phyloP scores from a whole-genome alignment of 1,140 invertebrate species.

The Heliconius eleuchia region DNA sequence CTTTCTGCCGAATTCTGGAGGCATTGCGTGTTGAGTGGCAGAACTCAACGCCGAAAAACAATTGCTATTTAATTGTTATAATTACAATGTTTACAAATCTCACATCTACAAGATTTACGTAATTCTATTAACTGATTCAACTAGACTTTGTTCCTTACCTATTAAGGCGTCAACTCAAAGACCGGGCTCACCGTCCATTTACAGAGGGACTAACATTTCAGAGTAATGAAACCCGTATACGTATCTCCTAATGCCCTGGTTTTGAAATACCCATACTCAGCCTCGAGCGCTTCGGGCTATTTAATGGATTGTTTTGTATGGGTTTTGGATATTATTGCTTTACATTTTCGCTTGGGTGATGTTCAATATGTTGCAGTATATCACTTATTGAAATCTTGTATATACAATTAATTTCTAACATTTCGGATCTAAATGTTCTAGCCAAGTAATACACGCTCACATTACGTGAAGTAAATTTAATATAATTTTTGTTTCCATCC shows the following conservation, averaged over 20 bases:
- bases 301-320: neutral
- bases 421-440: no score
- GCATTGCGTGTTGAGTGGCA: no score
- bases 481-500: no score
- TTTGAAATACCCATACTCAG: neutral
- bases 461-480: no score
- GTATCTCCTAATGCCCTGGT: neutral
- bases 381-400: no score
- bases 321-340: neutral
- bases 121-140: constrained; percentile 22
- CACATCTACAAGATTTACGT: no score
- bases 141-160: constrained; percentile 28
- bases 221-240: constrained; percentile 21
- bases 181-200: constrained; percentile 35
- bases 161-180: constrained; percentile 35
- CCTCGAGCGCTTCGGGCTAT: neutral
- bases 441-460: no score
- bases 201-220: constrained; percentile 28
- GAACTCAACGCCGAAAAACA: no score
- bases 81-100: no score
- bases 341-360: neutral
- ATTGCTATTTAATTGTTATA: no score
- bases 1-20: no score
- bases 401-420: no score
- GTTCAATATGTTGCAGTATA: neutral